Base-by-base conservation (phyloP, 2,113 vertebrate genomes). In the Cryptotis parvus region DNA sequence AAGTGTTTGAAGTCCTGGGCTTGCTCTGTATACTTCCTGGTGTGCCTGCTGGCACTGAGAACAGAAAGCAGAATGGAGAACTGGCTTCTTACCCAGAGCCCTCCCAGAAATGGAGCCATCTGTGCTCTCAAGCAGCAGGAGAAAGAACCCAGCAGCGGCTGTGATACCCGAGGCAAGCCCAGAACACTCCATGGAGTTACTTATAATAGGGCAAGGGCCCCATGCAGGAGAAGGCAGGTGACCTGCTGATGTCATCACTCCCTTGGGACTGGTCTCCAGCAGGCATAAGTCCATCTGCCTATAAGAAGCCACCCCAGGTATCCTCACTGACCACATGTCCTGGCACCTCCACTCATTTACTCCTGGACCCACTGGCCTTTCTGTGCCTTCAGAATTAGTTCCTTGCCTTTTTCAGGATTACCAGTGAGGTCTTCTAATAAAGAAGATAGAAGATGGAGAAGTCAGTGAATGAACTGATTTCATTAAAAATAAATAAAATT, bases 161-260 rank as follows among this genome's bases (percentile, higher is more conserved):
- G 55, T 58, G 55, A 0, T 0, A 18, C 4, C 18, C 22, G 26
- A 15, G n/a, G 29, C 15, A 11, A 77, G 39, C 15, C 27, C 3
- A 35, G 82, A 20, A 29, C 39, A n/a, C n/a, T 81, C 39, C 80
- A 22, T 61, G 75, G 49, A 91, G 61, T 70, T 94, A 79, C 52
- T 94, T 87, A 43, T 78, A 90, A n/a, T 41, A 68, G 78, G 0
- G 16, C 68, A 78, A 94, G 35, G 16, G 6, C 27, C 52, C 87
- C 66, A 18, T 35, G 55, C 7, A 87, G 55, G 75, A 55, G 39
- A 27, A 76, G 79, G 37, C 89, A 93, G 89, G 74, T 87, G 80
- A 68, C 76, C 16, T 27, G 26, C 9, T 85, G 94, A 94, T 0
- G 2, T 77, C 87, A 91, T 52, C 20, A 18, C 37, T n/a, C 81